Evolutionary conservation across 2,113 vertebrate species (phyloP), one percentile per base, ranked within the genome.

Genomic region (Poeciliopsis prolifica): DNA sequence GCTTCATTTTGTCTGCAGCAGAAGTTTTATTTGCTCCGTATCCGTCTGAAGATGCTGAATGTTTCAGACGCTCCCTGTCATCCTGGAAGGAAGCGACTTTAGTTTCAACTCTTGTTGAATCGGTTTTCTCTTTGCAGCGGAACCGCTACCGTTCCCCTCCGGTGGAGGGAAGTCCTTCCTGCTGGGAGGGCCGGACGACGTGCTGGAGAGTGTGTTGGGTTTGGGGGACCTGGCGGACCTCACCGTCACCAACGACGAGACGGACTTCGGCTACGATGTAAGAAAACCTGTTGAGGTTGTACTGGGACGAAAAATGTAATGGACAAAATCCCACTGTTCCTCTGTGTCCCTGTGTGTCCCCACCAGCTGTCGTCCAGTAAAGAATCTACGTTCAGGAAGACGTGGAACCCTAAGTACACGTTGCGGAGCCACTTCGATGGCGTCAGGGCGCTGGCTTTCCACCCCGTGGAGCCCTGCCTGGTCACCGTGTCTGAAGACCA

Each of bases 401-500:
- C 98, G 31, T 99, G 98, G 98, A 99, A 97, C 84, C 96, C 98
- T 12, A 99, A 98, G 87, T 99, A 98, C 78, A 99, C 97, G 48
- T 94, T 99, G 78, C 95, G 98, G 81, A 99, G 98, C 92, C 98
- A 99, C 91, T 99, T 99, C 70, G 97, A 99, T 86, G 97, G 98
- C 78, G 97, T 99, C 9, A 95, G 97, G 33, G 96, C 96, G 30
- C 94, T 99, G 92, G 97, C 97, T 88, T 99, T 99, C 93, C 98
- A 99, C 92, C 98, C 98, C 37, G 92, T 97, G 73, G 98, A 99
- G 91, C 97, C 97, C 85, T 97, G 98, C 86, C 94, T 99, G 94
- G 96, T 99, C 92, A 99, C 97, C 70, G 98, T 97, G 90, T 99
- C 98, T 61, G 98, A 99, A 93, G 98, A 99, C 91, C 97, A 99